Base-by-base conservation (phyloP, 2,797 vertebrate species). In the Cyprinella venusta region DNA sequence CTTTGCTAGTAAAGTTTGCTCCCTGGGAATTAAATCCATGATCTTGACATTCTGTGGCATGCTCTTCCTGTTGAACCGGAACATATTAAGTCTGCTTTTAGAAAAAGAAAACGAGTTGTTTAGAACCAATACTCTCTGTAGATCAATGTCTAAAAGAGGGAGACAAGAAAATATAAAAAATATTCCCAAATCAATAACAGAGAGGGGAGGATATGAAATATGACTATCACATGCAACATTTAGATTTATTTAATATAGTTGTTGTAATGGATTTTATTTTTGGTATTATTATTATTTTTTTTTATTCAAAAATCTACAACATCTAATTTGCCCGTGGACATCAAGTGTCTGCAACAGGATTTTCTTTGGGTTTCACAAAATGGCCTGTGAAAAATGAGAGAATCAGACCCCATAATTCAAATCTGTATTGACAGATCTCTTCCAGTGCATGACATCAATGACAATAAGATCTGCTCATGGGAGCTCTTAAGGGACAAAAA, bases 381-480 rank as follows among this genome's bases (percentile, higher is more conserved):
- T 71, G 42, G 42, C 16, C 45, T 33, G 45, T 50, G 16, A 33
- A 72, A 59, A 52, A 50, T 33, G 8, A 52, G 45, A 48, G 4
- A 72, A 52, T 70, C 24, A 71, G 42, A 48, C 8, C 70, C 9
- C 26, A 72, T 52, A 52, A 52, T 33, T 52, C 26, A 52, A 52
- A 72, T 72, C 18, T 72, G 48, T 72, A 72, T 72, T 21, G 26
- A 52, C 70, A 33, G 52, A 7, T 52, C 18, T 52, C 70, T 72
- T 52, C 70, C 48, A 72, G 70, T 18, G 6, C 70, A 50, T 21
- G 5, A 18, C 45, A 72, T 33, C 26, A 72, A 52, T 52, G 48
- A 12, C 70, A 52, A 21, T 52, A 48, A 52, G 48, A 72, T 52
- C 26, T 52, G 24, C 70, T 36, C 26, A 1, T 54, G 48, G 48